Conservation (phyloP, 2,888 invertebrate species). For the Augiades crinisus region DNA sequence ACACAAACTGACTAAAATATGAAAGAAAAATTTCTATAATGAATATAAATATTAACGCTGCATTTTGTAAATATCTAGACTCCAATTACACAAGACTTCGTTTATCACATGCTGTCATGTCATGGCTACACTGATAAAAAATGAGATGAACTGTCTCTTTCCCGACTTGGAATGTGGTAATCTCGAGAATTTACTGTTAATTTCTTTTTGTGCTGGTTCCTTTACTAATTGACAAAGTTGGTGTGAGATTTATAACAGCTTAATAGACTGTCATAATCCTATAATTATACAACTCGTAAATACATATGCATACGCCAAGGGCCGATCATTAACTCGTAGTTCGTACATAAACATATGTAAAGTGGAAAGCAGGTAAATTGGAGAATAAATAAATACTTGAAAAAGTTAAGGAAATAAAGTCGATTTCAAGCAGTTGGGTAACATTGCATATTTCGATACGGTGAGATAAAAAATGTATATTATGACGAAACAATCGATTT, state of each 20-base stretch:
- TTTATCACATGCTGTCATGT: constrained; percentile 9
- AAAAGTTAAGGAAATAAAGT: constrained; percentile 24
- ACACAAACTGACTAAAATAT: constrained; percentile 1
- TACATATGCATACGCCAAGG: not conserved
- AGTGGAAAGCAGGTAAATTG: constrained; percentile 26
- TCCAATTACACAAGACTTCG: constrained; percentile 1
- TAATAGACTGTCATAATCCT: too few species aligned
- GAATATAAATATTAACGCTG: constrained; percentile 2
- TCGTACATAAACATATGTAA: constrained; percentile 1
- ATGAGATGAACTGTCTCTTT: not conserved
- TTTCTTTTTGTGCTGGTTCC: not conserved
- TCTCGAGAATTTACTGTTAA: not conserved
- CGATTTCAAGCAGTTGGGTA: constrained; percentile 9
- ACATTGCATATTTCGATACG: constrained; percentile 13
- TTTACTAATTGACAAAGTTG: not conserved
- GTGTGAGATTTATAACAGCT: too few species aligned
- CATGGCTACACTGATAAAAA: not conserved
- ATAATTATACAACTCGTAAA: not conserved
- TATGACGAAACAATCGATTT: constrained; percentile 16
- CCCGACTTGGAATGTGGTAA: not conserved
- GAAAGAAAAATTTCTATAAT: constrained; percentile 8
- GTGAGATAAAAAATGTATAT: constrained; percentile 2
- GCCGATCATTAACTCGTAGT: constrained; percentile 10
- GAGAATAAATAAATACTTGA: constrained; percentile 23
- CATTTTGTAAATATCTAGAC: constrained; percentile 1